These are phyloP conservation scores for Schizothorax lantsangensis DNA, from an alignment of 2,797 vertebrate genomes.

Conservation along the genomic window DNA sequence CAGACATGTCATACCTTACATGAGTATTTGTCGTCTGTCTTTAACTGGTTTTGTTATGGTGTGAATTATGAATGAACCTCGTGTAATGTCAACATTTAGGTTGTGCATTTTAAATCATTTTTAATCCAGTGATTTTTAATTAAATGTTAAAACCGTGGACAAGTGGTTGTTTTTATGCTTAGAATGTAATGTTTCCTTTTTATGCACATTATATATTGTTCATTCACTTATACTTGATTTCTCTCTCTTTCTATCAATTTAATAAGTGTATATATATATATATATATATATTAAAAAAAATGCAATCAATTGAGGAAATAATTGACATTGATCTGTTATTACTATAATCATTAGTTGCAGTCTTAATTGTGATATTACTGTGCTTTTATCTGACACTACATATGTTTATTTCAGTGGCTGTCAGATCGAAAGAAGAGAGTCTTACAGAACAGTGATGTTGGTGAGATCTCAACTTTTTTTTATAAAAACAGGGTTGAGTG, in stretches of 20 bases:
- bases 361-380: neutral
- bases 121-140: too few species aligned
- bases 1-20: neutral
- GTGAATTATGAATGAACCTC: neutral
- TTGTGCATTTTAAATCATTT: too few species aligned
- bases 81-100: neutral
- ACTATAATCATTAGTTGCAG: neutral
- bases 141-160: too few species aligned
- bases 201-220: too few species aligned
- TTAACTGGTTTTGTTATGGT: neutral
- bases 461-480: conserved; percentile 70
- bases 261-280: too few species aligned
- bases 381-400: neutral
- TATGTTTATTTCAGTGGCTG: conserved; percentile 84
- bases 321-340: too few species aligned
- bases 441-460: conserved; percentile 94
- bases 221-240: too few species aligned
- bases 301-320: neutral
- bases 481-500: neutral
- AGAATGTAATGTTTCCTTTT: too few species aligned
- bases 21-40: neutral
- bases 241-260: too few species aligned
- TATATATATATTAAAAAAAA: too few species aligned
- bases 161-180: too few species aligned
- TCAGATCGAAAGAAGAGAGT: conserved; percentile 95